Base-by-base conservation (phyloP, 1,140 invertebrate species). In the Pachypeltis micranthus region DNA sequence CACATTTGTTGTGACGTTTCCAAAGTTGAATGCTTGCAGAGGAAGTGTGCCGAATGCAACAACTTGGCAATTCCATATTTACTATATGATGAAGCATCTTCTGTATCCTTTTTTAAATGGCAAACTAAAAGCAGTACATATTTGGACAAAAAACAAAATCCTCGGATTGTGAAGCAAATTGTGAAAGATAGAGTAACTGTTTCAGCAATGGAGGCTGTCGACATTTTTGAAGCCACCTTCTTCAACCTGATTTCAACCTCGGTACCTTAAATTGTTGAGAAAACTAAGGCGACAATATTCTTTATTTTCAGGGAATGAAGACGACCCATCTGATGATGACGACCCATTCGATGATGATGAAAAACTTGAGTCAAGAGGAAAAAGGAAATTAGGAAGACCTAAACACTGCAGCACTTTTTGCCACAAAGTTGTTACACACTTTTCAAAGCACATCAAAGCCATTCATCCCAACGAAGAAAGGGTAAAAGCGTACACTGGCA, bases 41-140 rank as follows among this genome's bases (percentile, higher is more conserved):
- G 62, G 25, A 63, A 16, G 34, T 65, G 62, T 63, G 61, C 26
- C 21, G 28, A 29, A 65, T 64, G 54, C 34, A 57, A 59, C 23
- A 16, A 64, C 29, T 47, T 26, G 21, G 19, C 26, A 44, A 44
- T 64, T n/a, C 39, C 27, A 23, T 63, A 64, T 27, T 12, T 34
- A 28, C 44, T 63, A 44, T 29, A 56, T 54, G 34, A 65, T 10
- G 16, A 16, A 61, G n/a, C 39, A 7, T 7, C 34, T n/a, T 10
- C n/a, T 7, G n/a, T 39, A 7, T 10, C 34, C 34, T 39, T 10
- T 39, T 10, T 10, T n/a, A 39, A 39, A n/a, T 39, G 34, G 34
- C 34, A 39, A 39, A 39, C 34, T 10, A 39, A 28, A 61, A 61
- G 24, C 16, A 39, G 26, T 28, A 61, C 21, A 0, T 61, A 23